Base-by-base conservation (phyloP, 2,113 vertebrate species). In the Leucosticte australis region DNA sequence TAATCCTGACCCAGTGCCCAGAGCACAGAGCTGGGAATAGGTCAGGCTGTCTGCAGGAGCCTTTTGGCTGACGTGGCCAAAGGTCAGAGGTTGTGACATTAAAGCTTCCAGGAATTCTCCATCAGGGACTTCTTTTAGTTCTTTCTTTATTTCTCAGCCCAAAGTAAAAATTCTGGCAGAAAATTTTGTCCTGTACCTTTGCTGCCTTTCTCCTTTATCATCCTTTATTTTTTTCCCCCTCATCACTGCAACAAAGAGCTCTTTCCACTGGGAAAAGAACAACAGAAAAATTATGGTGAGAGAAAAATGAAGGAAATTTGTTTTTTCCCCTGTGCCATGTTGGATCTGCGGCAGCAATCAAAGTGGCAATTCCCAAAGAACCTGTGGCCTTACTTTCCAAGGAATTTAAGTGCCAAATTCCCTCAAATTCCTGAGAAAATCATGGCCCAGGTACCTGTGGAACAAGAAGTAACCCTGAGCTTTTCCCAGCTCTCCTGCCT, bases 21-120 rank as follows among this genome's bases (percentile, higher is more conserved):
- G 47, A 67, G 23, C 35, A 5, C 30, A 30, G 55, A 3, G 21
- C 65, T 85, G 90, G 69, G 69, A 84, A 52, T 6, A 41, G 20
- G 2, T 39, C 9, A 0, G 49, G 37, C 27, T 46, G 53, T 56
- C 88, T 80, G 55, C 90, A 73, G 92, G 78, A 91, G 60, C 12
- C 59, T 71, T 91, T 59, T 63, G 64, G 84, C 75, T 92, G 70
- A 80, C 15, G 31, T 59, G 49, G 44, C 59, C 52, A 7, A 50
- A 70, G 91, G 89, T 87, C 89, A 77, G 86, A 73, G 78, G 82
- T 50, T 80, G 82, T 52, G 88, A 74, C 85, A 56, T 59, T 4
- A 27, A 83, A 89, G 73, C 68, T 70, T 42, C 35, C 22, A 82
- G 71, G 73, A 93, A 95, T 94, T 93, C 84, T 69, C 60, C 14